Percentiles rank a stretch among this genome's conserved stretches.
phyloP scores from a whole-genome alignment of 2,797 vertebrate genomes.

The Mionectes olivaceus region DNA sequence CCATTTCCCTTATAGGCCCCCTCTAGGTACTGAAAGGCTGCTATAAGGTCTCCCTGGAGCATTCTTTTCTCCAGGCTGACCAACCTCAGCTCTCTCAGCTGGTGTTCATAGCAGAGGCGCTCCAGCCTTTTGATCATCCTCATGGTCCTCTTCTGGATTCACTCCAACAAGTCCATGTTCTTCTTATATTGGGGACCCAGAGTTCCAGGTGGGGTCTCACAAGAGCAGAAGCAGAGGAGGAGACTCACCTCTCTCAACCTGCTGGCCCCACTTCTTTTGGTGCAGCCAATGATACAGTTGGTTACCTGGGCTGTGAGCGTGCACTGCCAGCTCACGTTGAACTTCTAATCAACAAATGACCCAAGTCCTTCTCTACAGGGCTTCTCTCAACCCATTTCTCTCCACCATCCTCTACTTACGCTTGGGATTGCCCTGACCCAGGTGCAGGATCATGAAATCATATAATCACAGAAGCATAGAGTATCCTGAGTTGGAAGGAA shows the following conservation, averaged over 20 bases:
- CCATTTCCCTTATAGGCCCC: neutral
- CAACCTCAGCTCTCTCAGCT: neutral
- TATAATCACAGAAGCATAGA: neutral
- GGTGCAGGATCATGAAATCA: neutral
- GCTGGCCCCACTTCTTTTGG: neutral
- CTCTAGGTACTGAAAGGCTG: neutral
- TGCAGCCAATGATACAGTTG: neutral
- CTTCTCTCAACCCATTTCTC: neutral
- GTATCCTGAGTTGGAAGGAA: fast-evolving
- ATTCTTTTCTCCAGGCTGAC: neutral
- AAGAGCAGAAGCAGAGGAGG: neutral
- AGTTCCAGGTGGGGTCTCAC: neutral
- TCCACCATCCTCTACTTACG: neutral
- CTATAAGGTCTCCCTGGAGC: neutral
- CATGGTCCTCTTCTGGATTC: neutral
- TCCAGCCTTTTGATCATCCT: neutral
- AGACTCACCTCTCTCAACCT: neutral
- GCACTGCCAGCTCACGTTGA: neutral
- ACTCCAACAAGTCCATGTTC: neutral
- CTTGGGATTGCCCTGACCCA: neutral
- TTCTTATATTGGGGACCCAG: neutral
- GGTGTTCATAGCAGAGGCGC: neutral
- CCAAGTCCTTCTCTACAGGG: neutral
- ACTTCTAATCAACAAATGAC: neutral
- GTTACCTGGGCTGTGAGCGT: neutral